A percentile compares a stretch with the other conserved stretches of the same genome.
Conservation (phyloP, 2,888 invertebrate species). For the Schrankia costaestrigalis region DNA sequence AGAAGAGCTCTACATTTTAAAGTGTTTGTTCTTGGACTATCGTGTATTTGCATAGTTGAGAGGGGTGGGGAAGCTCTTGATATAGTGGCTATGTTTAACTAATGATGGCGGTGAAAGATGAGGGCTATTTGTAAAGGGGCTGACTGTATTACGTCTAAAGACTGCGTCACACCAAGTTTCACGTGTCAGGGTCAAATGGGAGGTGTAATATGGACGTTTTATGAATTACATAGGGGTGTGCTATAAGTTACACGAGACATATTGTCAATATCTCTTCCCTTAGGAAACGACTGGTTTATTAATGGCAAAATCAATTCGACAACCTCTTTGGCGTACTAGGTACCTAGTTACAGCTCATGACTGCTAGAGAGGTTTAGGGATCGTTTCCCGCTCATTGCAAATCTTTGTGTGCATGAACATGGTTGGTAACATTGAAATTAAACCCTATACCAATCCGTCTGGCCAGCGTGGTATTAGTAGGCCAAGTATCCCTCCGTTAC, state of each 20-base stretch:
- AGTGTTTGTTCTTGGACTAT: constrained; percentile 15
- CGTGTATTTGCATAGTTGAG: constrained; percentile 4
- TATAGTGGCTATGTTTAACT: constrained; percentile 44
- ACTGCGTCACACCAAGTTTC: constrained; percentile 18
- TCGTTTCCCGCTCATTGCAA: too few species aligned
- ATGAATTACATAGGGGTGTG: not conserved
- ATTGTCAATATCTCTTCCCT: too few species aligned
- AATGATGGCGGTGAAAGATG: constrained; percentile 58
- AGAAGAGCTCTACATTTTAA: constrained; percentile 22
- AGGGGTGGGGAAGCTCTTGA: constrained; percentile 23
- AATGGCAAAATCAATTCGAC: not conserved
- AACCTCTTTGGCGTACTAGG: not conserved
- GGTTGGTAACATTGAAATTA: too few species aligned
- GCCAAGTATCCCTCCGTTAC: too few species aligned
- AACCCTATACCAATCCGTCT: too few species aligned
- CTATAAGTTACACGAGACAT: too few species aligned
- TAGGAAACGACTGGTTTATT: too few species aligned
- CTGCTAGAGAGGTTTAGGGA: not conserved
- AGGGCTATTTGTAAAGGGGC: constrained; percentile 52
- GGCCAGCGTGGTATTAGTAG: too few species aligned
- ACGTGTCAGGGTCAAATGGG: constrained; percentile 4
- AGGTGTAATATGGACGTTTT: not conserved
- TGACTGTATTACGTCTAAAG: constrained; percentile 25
- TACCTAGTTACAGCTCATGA: not conserved
- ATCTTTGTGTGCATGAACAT: too few species aligned